Base-by-base conservation (phyloP, 1,140 invertebrate species). In the Drosophila fuyamai region DNA sequence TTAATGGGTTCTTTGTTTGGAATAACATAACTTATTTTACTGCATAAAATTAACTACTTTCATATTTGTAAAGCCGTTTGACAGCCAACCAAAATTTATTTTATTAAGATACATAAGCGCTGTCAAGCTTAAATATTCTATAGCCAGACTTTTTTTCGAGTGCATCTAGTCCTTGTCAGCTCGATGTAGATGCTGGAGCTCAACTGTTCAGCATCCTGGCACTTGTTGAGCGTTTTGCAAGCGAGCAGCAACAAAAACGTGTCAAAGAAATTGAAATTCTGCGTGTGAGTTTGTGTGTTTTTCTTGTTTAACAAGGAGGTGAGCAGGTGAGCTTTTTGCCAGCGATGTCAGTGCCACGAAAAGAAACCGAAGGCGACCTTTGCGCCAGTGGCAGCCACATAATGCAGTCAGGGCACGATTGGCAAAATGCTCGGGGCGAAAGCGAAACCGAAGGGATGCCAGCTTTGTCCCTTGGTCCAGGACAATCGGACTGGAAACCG, bases 181-280 rank as follows among this genome's bases (percentile, higher is more conserved):
- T 23, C 60, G 27, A 36, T 63, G 36, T 65, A 41, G 59, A 65
- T 44, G 18, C 46, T 53, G n/a, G 23, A 29, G 47, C 65, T 46
- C 73, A 56, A 53, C 71, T 63, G 72, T 61, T 58, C 61, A 50
- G 67, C 65, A 43, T 36, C 65, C 51, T 50, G 51, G 65, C 67
- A 77, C 74, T 77, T 77, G 74, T 77, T 77, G 74, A 79, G 71
- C 71, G 68, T 58, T 73, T 75, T 60, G 55, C 70, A 67, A 58
- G 54, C 48, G 55, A 79, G 79, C 56, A 61, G 29, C 51, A 79
- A 57, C 44, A 44, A 62, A 9, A 72, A 81, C 75, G 76, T 79
- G 83, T 79, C 79, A 86, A 76, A 86, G 82, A 88, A 82, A 86
- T 86, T 86, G 79, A 86, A 86, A 86, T 88, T 88, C 82, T 68